Conservation (phyloP, 2,888 invertebrate species). For the Campopleginae sp. region DNA sequence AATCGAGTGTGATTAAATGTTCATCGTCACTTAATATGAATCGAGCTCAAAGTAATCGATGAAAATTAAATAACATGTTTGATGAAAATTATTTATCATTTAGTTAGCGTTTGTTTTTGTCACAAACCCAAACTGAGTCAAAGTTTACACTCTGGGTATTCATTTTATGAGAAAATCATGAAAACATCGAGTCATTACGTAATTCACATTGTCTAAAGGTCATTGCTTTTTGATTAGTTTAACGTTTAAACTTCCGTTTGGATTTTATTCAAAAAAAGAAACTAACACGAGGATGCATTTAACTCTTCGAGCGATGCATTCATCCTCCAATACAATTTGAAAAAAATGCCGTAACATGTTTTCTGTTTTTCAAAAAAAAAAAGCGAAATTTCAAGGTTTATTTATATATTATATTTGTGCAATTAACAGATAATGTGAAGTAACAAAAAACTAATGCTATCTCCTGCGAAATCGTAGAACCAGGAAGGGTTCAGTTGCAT, state of each 20-base stretch:
- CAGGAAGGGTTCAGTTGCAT: not conserved
- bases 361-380: not conserved
- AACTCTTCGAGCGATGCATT: not conserved
- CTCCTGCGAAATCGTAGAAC: no score
- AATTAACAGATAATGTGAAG: no score
- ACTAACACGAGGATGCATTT: not conserved
- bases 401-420: no score
- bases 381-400: no score
- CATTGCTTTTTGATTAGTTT: conserved; percentile 3
- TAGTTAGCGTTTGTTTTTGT: not conserved
- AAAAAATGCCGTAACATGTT: no score
- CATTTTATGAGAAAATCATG: not conserved
- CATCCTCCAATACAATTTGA: not conserved
- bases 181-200: not conserved
- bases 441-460: no score
- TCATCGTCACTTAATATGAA: no score
- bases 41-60: no score
- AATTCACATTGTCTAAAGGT: conserved; percentile 2
- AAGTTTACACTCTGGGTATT: not conserved
- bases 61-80: not conserved
- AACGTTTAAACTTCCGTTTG: not conserved
- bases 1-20: no score
- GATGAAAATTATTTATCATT: not conserved
- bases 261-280: not conserved
- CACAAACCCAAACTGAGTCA: no score